These are phyloP conservation scores for Benitochromis conjunctus DNA, from an alignment of 2,113 vertebrate genomes.

Conservation along the genomic window DNA sequence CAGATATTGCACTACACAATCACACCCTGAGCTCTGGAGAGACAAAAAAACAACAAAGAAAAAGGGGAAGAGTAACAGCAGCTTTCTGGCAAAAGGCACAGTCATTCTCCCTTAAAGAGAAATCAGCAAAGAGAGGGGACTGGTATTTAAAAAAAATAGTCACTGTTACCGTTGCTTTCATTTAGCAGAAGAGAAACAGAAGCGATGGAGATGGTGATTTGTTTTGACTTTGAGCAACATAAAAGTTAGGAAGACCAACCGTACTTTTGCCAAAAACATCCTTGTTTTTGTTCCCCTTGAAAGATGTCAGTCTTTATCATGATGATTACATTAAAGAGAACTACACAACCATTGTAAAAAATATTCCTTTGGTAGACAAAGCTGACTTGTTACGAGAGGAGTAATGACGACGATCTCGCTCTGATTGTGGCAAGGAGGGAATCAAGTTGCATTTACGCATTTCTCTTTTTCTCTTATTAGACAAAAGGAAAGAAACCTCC, in stretches of 20 bases:
- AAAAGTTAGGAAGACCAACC: slow-evolving; percentile 54
- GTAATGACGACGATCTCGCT: background rate
- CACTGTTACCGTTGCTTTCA: slow-evolving; percentile 49
- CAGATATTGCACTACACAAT: slow-evolving; percentile 64
- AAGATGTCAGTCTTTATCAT: slow-evolving; percentile 42
- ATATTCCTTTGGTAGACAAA: slow-evolving; percentile 22
- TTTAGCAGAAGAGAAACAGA: slow-evolving; percentile 31
- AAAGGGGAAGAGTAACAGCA: slow-evolving; percentile 55
- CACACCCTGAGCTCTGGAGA: slow-evolving; percentile 40
- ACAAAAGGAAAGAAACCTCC: background rate
- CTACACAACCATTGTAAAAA: slow-evolving; percentile 60
- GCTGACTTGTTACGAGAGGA: background rate
- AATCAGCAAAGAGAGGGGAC: background rate
- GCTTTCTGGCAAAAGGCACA: slow-evolving; percentile 65
- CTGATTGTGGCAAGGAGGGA: slow-evolving; percentile 8
- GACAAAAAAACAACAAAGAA: background rate
- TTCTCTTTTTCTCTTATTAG: background rate
- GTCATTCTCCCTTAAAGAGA: slow-evolving; percentile 24
- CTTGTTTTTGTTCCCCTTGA: slow-evolving; percentile 45
- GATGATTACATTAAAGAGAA: slow-evolving; percentile 9
- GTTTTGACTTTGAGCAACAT: slow-evolving; percentile 4
- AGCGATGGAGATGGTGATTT: background rate
- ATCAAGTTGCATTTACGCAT: slow-evolving; percentile 1
- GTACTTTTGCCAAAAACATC: slow-evolving; percentile 64
- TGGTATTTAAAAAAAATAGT: background rate